A percentile compares a stretch with the other conserved stretches of the same genome.
Conservation (phyloP, 2,797 vertebrate species). For the Tamandua tetradactyla region DNA sequence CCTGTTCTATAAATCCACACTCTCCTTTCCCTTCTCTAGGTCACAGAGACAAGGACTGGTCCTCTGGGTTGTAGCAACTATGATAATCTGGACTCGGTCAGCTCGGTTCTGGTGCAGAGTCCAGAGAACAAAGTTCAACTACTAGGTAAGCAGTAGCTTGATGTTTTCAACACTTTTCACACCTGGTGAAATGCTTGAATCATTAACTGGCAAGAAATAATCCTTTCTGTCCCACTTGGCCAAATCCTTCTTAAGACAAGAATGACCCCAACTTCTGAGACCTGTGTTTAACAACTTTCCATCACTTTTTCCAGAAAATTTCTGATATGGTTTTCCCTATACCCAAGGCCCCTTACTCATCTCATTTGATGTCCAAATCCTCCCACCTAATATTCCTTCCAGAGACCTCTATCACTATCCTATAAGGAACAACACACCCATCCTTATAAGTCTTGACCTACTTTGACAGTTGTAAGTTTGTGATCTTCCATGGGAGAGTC, state of each 20-base stretch:
- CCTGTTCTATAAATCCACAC: not conserved
- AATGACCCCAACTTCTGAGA: not conserved
- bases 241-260: not conserved
- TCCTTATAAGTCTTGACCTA: not conserved
- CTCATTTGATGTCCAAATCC: not conserved
- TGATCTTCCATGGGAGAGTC: not conserved
- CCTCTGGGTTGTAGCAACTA: conserved; percentile 99
- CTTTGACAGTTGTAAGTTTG: not conserved
- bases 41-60: conserved; percentile 97
- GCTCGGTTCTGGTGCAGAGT: conserved; percentile 98
- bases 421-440: not conserved
- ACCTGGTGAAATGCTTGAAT: not conserved
- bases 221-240: not conserved
- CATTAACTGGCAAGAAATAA: not conserved
- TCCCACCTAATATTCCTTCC: not conserved
- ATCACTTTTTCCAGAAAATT: not conserved
- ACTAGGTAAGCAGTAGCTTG: conserved; percentile 88
- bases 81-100: conserved; percentile 98
- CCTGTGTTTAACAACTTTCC: not conserved
- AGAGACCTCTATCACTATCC: not conserved
- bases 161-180: not conserved
- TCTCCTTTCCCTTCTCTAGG: conserved; percentile 86
- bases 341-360: not conserved
- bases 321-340: not conserved
- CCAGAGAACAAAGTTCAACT: conserved; percentile 99